Base-by-base conservation (phyloP, 2,113 vertebrate genomes). In the Vidua chalybeata region DNA sequence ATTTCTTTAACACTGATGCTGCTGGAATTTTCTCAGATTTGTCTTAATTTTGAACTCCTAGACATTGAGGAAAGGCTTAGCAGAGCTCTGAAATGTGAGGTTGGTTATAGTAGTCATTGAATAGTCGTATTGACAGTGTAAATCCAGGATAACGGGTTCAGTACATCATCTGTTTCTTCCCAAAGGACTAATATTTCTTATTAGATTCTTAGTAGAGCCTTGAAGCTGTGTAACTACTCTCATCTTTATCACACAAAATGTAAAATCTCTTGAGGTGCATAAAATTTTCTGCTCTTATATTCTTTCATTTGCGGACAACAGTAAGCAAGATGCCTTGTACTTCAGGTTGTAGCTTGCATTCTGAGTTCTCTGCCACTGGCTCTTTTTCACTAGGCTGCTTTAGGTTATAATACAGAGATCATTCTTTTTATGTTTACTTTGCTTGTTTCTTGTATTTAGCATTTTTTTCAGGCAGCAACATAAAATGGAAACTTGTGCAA, bases 141-240 rank as follows among this genome's bases (percentile, higher is more conserved):
- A 6, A 15, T 69, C 59, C 23, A 63, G 89, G 67, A 46, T 80
- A 77, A 77, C n/a, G 17, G 19, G 17, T 67, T 51, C 48, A 19
- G 89, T 93, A 28, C 35, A 45, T 91, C 51, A 56, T 66, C 49
- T 90, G 12, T 13, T 90, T 62, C 33, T 96, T 93, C 85, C 90
- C 85, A 72, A 77, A 86, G 79, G 85, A 22, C 35, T 94, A 69
- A 52, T 96, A 59, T 71, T 91, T 91, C 74, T 71, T 91, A 69
- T 18, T 82, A 83, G 67, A 80, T 89, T 93, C 52, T 52, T 76
- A 59, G 48, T 17, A 68, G 48, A 75, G 64, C 79, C 92, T 86
- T 81, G 79, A 81, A 91, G 56, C 63, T 86, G 22, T 74, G 7
- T 84, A 81, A 74, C 35, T 84, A 3, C 35, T 84, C 55, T 84